Percentiles rank a stretch among this genome's conserved stretches.
Evolutionary conservation across 2,888 invertebrate genomes (phyloP).

Genomic region (Volucella bombylans): DNA sequence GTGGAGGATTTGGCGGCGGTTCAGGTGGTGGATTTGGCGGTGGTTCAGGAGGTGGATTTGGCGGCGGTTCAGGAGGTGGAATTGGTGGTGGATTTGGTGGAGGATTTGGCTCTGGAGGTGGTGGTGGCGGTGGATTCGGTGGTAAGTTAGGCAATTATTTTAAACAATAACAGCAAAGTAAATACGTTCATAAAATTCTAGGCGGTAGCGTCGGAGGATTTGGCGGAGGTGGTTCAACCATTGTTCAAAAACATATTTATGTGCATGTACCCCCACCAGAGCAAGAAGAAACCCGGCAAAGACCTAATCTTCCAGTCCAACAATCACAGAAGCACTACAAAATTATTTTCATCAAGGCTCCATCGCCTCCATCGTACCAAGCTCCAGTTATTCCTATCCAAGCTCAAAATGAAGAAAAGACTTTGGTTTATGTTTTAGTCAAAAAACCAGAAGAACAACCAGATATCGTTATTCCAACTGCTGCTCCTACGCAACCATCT

Average conservation of each 20-base stretch:
- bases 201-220: slow-evolving; percentile 79
- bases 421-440: slow-evolving; percentile 93
- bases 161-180: not conserved
- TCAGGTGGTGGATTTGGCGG: slow-evolving; percentile 74
- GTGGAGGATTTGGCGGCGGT: slow-evolving; percentile 75
- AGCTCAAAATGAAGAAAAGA: slow-evolving; percentile 93
- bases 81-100: slow-evolving; percentile 75
- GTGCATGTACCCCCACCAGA: slow-evolving; percentile 95
- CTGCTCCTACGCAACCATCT: slow-evolving; percentile 91
- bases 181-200: not conserved
- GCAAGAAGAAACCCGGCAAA: slow-evolving; percentile 87
- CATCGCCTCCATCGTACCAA: slow-evolving; percentile 91
- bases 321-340: slow-evolving; percentile 94
- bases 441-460: slow-evolving; percentile 94
- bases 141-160: slow-evolving; percentile 53
- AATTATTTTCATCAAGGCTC: slow-evolving; percentile 96
- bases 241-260: slow-evolving; percentile 93
- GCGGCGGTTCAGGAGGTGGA: slow-evolving; percentile 70
- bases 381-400: slow-evolving; percentile 91
- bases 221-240: slow-evolving; percentile 82
- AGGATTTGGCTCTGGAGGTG: slow-evolving; percentile 65
- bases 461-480: slow-evolving; percentile 89
- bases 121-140: slow-evolving; percentile 73
- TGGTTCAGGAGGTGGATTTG: slow-evolving; percentile 75
- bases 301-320: slow-evolving; percentile 86